These are phyloP conservation scores for Cisticola juncidis DNA, from an alignment of 2,113 vertebrate species.

Conservation along the genomic window DNA sequence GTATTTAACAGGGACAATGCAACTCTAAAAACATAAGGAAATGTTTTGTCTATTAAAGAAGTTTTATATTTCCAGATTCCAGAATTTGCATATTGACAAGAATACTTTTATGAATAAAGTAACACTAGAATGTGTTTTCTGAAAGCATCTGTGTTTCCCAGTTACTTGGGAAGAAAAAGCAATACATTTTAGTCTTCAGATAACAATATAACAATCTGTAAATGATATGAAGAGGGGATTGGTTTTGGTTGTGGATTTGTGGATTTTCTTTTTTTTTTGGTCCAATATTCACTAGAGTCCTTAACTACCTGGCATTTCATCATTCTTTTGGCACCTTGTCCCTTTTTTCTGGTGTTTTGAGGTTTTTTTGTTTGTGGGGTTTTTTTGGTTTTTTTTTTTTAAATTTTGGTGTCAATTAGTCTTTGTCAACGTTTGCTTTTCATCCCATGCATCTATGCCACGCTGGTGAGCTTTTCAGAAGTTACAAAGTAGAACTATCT, in stretches of 20 bases:
- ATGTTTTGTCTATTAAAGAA: neutral
- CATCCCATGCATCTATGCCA: constrained; percentile 23
- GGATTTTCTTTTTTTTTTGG: neutral
- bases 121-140: neutral
- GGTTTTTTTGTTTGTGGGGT: neutral
- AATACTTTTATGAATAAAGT: neutral
- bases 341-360: neutral
- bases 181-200: neutral
- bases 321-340: neutral
- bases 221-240: neutral
- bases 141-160: neutral
- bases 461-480: neutral
- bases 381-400: neutral
- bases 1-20: neutral
- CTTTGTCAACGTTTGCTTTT: constrained; percentile 51
- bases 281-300: neutral
- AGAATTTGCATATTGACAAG: neutral
- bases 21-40: neutral
- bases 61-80: neutral
- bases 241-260: neutral
- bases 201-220: neutral
- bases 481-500: neutral
- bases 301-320: constrained; percentile 2
- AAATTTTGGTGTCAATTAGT: neutral
- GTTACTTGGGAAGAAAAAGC: neutral